These are phyloP conservation scores for Notothenia rossii DNA, from an alignment of 2,113 vertebrate genomes.

Conservation along the genomic window DNA sequence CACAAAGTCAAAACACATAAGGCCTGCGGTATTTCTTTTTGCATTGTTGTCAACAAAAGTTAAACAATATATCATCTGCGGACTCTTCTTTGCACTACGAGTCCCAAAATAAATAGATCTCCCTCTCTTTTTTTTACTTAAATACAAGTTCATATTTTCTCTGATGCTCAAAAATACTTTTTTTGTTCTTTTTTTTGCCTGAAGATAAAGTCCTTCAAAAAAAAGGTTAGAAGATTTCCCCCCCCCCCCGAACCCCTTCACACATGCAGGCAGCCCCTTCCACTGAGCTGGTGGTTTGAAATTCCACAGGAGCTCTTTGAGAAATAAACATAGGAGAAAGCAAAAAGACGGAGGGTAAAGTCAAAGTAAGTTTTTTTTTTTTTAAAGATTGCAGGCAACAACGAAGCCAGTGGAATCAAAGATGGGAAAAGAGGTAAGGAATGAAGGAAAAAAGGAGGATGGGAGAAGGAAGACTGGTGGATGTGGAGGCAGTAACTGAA, in stretches of 20 bases:
- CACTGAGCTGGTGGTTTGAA: constrained; percentile 61
- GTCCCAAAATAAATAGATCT: constrained; percentile 85
- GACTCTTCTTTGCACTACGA: constrained; percentile 71
- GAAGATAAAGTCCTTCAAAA: constrained; percentile 75
- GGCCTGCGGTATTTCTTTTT: constrained; percentile 84
- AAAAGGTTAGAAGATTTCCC: constrained; percentile 64
- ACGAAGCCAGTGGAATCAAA: constrained; percentile 76
- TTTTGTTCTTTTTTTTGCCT: constrained; percentile 67
- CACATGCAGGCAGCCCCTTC: constrained; percentile 69
- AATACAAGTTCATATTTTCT: constrained; percentile 83
- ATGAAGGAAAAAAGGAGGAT: constrained; percentile 54
- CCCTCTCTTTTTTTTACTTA: constrained; percentile 77
- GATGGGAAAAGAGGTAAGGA: constrained; percentile 55
- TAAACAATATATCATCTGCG: constrained; percentile 80
- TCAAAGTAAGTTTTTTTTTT: constrained; percentile 24
- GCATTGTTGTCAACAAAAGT: constrained; percentile 88
- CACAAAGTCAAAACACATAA: constrained; percentile 83
- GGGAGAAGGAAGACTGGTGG: constrained; percentile 70
- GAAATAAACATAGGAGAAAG: constrained; percentile 41
- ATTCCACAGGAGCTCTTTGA: constrained; percentile 59
- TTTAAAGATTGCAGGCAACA: constrained; percentile 76
- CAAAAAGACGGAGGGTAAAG: constrained; percentile 35
- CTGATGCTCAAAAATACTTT: constrained; percentile 79
- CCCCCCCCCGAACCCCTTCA: constrained; percentile 47
- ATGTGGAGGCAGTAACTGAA: constrained; percentile 63